Evolutionary conservation across 1,140 invertebrate species (phyloP), one percentile per base, ranked within the genome.

Genomic region (Papilio polyxenes): DNA sequence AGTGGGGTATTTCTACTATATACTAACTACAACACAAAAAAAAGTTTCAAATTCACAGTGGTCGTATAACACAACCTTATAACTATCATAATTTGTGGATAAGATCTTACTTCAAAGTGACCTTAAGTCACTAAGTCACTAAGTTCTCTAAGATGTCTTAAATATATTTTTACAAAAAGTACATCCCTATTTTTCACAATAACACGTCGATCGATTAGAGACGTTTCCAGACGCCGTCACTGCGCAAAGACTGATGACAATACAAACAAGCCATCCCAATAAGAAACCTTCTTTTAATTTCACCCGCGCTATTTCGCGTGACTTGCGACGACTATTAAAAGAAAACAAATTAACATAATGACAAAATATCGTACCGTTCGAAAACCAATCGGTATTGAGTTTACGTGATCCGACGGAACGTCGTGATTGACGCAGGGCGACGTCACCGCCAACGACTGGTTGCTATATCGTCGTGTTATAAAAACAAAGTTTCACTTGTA

Each of bases 271-370:
- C n/a, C 6, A 59, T 59, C 56, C 17, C n/a, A 59, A 59, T 59
- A 59, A 59, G 56, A 59, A 20, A n/a, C n/a, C 53, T 51, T 15
- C 51, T 20, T 59, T 59, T 59, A 59, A 59, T 59, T 59, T 59
- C n/a, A 59, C 56, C 56, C 7, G 1, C n/a, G 56, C 17, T n/a
- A 17, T 76, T 82, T 93, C 89, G 91, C 92, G 92, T 93, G 91
- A 89, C 88, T 85, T 85, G 82, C 82, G 84, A 87, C 83, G 82
- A 87, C 89, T 91, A 91, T 93, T 93, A 93, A 92, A 93, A 92
- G 88, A 93, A 91, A 92, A 90, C 89, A 92, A 92, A 94, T 93
- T 93, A 92, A 89, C 89, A 92, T 92, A 92, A 91, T 91, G 89
- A 53, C 51, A 53, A 93, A 92, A 91, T 89, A 92, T 91, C 89